Evolutionary conservation across 2,888 invertebrate species (phyloP), one percentile per base, ranked within the genome.

Genomic region (Lasioglossum calceatum): DNA sequence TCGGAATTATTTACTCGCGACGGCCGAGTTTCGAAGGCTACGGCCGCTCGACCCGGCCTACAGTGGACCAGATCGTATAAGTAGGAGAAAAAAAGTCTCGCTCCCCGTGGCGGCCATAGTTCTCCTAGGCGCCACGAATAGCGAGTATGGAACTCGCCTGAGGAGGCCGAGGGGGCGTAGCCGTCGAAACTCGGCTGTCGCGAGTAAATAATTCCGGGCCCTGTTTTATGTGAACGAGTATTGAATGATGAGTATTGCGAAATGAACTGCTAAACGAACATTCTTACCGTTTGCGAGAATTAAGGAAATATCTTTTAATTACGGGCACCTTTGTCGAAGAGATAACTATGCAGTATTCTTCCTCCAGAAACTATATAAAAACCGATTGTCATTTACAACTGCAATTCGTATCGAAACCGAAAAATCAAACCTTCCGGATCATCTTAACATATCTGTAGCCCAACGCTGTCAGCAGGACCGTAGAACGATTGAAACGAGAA

Each of bases 361-460:
- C 36, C 32, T 67, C 10, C 8, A 67, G 0, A 36, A 67, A 36
- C 19, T 32, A 7, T 36, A 3, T 32, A 67, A 36, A 67, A 19
- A 67, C 8, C 36, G 32, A 67, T 67, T 67, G 36, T 67, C 67
- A 19, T 70, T 23, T 23, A 12, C 12, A 23, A 4, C 23, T 39
- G 23, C 39, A 16, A 39, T 70, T 70, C 8, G n/a, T n/a, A n/a
- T n/a, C n/a, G n/a, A n/a, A n/a, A n/a, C n/a, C n/a, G n/a, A n/a
- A 50, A 36, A 44, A 73, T 78, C 77, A 76, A 83, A 88, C 82
- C 83, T 85, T 76, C 76, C 83, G 73, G 79, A 79, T 76, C 77
- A 50, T 50, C n/a, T 23, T 39, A n/a, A 71, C 23, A 19, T 58
- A n/a, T 58, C 58, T 23, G 32, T 70, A 32, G 27, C 36, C n/a